A percentile compares a stretch with the other conserved stretches of the same genome.
Evolutionary conservation across 2,797 vertebrate genomes (phyloP).

Genomic region (Rhinella marina): DNA sequence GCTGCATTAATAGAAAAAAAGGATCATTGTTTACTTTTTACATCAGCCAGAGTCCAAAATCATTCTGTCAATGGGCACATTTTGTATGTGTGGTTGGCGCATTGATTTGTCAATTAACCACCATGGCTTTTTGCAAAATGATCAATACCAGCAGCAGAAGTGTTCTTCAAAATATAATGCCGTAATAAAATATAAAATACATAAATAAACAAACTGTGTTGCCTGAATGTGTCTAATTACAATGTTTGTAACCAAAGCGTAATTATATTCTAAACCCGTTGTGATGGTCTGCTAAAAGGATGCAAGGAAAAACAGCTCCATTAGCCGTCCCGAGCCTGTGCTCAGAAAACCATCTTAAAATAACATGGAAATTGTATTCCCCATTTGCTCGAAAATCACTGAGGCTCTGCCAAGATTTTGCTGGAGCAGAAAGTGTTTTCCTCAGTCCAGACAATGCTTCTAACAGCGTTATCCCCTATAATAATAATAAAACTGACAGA

Average conservation of each 20-base stretch:
- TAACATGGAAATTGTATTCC: constrained; percentile 58
- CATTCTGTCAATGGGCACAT: not conserved
- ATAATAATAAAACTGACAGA: constrained; percentile 60
- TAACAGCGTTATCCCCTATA: constrained; percentile 58
- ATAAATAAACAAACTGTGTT: not conserved
- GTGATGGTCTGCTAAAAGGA: not conserved
- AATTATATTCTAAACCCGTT: constrained; percentile 14
- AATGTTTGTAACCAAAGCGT: not conserved
- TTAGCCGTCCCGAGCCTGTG: constrained; percentile 15
- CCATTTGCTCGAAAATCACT: constrained; percentile 36
- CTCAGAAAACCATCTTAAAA: constrained; percentile 50
- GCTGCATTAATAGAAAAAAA: not conserved
- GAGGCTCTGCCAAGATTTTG: constrained; percentile 54
- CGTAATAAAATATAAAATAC: not conserved
- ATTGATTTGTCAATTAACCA: not conserved
- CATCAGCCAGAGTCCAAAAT: not conserved
- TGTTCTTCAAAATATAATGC: not conserved
- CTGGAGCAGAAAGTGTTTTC: constrained; percentile 58
- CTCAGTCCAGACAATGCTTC: constrained; percentile 54
- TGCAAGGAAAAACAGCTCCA: constrained; percentile 38
- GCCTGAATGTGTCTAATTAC: not conserved
- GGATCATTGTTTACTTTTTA: not conserved
- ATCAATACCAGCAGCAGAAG: constrained; percentile 9
- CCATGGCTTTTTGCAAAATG: not conserved
- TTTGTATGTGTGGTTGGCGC: not conserved